Evolutionary conservation across 2,113 vertebrate species (phyloP).

Genomic region (Vidua chalybeata): DNA sequence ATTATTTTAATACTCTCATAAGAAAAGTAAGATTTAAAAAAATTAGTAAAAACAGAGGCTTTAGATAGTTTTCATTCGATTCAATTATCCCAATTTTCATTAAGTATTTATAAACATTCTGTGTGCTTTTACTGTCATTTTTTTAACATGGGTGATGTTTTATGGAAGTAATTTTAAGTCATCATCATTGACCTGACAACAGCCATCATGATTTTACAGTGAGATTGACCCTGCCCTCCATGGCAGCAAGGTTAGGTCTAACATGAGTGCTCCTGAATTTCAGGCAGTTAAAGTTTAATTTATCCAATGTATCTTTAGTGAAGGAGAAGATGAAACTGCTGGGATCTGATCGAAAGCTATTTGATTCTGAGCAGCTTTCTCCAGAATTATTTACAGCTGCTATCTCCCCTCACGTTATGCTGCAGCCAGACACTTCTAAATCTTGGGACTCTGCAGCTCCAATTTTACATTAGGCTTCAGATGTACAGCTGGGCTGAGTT

Average conservation of each 20-base stretch:
- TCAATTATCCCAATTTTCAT: not conserved
- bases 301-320: not conserved
- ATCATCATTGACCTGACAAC: not conserved
- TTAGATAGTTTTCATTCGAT: not conserved
- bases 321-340: not conserved
- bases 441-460: not conserved
- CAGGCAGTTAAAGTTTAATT: not conserved
- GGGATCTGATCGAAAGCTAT: not conserved
- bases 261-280: not conserved
- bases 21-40: not conserved
- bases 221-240: not conserved
- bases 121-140: not conserved
- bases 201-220: not conserved
- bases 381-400: constrained; percentile 1
- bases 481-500: not conserved
- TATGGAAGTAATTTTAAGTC: not conserved
- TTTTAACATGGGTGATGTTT: not conserved
- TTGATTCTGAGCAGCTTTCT: not conserved
- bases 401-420: not conserved
- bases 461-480: not conserved
- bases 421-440: not conserved
- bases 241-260: not conserved
- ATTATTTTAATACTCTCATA: not conserved
- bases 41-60: not conserved
- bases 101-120: not conserved